These are phyloP conservation scores for Anser cygnoides DNA, from an alignment of 2,113 vertebrate genomes.

Conservation along the genomic window DNA sequence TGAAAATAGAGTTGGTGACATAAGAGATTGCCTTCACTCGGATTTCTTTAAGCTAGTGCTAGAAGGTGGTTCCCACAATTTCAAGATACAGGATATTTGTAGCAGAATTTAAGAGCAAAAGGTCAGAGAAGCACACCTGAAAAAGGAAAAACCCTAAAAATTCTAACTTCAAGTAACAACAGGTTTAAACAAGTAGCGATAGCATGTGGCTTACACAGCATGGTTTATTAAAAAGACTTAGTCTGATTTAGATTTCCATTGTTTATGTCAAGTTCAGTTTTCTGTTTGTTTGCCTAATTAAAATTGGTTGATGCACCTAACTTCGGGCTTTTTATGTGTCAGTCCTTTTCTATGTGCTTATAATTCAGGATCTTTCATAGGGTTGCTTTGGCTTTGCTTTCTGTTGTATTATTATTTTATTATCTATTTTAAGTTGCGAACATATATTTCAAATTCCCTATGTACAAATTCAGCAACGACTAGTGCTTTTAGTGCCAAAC, in stretches of 20 bases:
- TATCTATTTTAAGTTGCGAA: background rate
- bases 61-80: background rate
- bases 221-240: slow-evolving; percentile 61
- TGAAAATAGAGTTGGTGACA: slow-evolving; percentile 23
- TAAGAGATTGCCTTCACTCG: slow-evolving; percentile 1
- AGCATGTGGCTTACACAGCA: slow-evolving; percentile 34
- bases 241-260: slow-evolving; percentile 61
- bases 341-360: background rate
- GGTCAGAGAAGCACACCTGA: background rate
- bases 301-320: background rate
- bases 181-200: background rate
- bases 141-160: slow-evolving; percentile 24
- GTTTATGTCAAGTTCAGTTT: slow-evolving; percentile 15
- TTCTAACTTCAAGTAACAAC: slow-evolving; percentile 2
- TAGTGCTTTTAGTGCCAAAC: background rate
- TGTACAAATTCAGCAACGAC: background rate
- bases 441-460: background rate
- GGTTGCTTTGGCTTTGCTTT: background rate
- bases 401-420: background rate
- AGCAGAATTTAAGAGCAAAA: slow-evolving; percentile 29
- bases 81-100: slow-evolving; percentile 1
- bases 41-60: background rate
- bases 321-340: background rate
- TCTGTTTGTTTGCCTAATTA: background rate
- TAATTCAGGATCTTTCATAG: background rate